These are phyloP conservation scores for Xenopus borealis DNA, from an alignment of 2,113 vertebrate species.

Conservation along the genomic window DNA sequence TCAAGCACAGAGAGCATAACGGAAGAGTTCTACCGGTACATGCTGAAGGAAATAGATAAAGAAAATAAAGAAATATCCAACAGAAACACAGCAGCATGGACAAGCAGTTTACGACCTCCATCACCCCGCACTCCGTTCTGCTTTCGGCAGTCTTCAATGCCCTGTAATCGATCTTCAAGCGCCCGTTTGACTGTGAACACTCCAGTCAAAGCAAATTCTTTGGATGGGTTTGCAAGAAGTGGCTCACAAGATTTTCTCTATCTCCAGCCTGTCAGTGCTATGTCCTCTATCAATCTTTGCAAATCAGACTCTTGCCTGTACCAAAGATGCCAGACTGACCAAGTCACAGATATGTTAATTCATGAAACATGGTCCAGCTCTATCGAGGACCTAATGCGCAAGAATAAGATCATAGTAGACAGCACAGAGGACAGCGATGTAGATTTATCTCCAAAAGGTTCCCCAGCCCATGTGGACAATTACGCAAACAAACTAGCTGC, in stretches of 20 bases:
- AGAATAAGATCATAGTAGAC: conserved; percentile 90
- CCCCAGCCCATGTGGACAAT: conserved; percentile 69
- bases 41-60: conserved; percentile 88
- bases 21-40: conserved; percentile 93
- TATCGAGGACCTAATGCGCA: conserved; percentile 92
- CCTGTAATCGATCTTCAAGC: conserved; percentile 77
- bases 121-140: conserved; percentile 76
- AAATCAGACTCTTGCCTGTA: conserved; percentile 95
- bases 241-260: conserved; percentile 74
- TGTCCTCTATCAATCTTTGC: conserved; percentile 78
- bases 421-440: conserved; percentile 67
- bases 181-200: conserved; percentile 79
- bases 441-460: conserved; percentile 55
- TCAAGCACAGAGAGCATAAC: conserved; percentile 97
- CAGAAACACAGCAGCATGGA: conserved; percentile 82
- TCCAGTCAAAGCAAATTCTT: conserved; percentile 90
- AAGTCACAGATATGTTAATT: conserved; percentile 89
- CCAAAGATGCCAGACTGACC: conserved; percentile 78
- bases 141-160: conserved; percentile 86
- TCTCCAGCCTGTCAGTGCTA: conserved; percentile 66
- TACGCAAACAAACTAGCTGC: conserved; percentile 72
- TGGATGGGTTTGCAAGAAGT: conserved; percentile 84
- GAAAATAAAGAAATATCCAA: conserved; percentile 73
- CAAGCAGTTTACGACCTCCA: conserved; percentile 73
- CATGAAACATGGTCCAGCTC: conserved; percentile 93